Base-by-base conservation (phyloP, 1,140 invertebrate species). In the Agrypnia vestita region DNA sequence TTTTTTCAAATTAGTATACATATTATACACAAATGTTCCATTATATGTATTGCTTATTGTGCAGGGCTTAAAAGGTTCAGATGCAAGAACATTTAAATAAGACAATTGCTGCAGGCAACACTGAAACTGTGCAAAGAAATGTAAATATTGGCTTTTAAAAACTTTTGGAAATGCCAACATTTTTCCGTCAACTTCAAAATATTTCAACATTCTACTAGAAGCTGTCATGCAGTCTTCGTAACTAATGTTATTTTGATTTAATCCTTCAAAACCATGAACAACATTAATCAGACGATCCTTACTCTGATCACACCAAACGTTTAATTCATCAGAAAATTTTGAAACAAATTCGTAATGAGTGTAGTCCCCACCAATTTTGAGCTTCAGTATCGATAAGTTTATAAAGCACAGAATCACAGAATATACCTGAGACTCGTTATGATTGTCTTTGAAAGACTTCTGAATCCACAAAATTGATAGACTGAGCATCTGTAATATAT, bases 21-120 rank as follows among this genome's bases (percentile, higher is more conserved):
- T 86, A 90, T 95, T 95, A 83, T 95, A 96, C 4, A 94, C 82
- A 84, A 95, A 92, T 8, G 93, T 93, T 0, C 94, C 94, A 87
- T 94, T 93, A 81, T 90, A 94, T 62, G 92, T 88, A 82, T 91
- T 90, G 56, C 88, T 89, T 84, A 93, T 89, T 49, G 87, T 86
- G 47, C 90, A 89, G 83, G 86, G 85, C 75, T 87, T 80, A 82
- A 91, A 92, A 0, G 92, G 92, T 80, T 86, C 87, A 21, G 88
- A 85, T n/a, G 95, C 87, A 21, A 95, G 84, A 0, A 86, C 86
- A 89, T 95, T 95, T 15, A 96, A 87, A 77, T 91, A 87, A 80
- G 92, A 91, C 0, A 91, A 84, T 67, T 93, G 90, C 53, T 88
- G 90, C 19, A 94, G 85, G 83, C 92, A 92, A 86, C 90, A 91